Evolutionary conservation across 2,797 vertebrate species (phyloP).

Genomic region (Lithobates sylvaticus): DNA sequence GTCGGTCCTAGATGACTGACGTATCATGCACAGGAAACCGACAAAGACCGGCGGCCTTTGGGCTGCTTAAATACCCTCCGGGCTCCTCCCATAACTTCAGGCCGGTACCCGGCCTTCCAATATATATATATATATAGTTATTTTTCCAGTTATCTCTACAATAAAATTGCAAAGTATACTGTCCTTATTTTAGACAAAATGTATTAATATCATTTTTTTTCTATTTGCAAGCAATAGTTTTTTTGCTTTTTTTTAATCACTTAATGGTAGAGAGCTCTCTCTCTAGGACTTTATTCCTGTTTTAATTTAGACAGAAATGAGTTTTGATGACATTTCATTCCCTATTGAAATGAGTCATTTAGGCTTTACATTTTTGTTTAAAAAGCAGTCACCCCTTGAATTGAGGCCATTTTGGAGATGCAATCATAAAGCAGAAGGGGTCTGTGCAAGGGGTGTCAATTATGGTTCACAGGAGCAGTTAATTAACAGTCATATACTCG

Average conservation of each 20-base stretch:
- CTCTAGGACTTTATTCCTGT: conserved; percentile 13
- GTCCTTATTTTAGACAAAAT: no score
- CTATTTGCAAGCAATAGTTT: no score
- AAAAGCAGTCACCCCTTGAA: conserved; percentile 61
- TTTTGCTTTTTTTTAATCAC: background rate
- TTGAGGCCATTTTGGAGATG: conserved; percentile 60
- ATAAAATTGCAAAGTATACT: no score
- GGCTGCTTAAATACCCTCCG: no score
- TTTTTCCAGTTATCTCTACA: no score
- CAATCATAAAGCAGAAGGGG: conserved; percentile 59
- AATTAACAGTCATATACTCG: conserved; percentile 56
- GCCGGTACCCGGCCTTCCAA: no score
- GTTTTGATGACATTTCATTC: conserved; percentile 59
- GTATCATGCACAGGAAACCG: no score
- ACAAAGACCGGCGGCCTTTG: no score
- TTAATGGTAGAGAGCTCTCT: background rate
- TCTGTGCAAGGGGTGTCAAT: conserved; percentile 53
- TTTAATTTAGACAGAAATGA: conserved; percentile 48
- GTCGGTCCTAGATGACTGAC: no score
- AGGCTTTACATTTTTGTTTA: conserved; percentile 57
- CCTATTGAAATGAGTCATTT: conserved; percentile 51
- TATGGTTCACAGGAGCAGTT: conserved; percentile 62
- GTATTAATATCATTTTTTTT: no score
- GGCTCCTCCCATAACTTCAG: no score
- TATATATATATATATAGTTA: no score